Percentiles rank a stretch among this genome's conserved stretches.
phyloP scores from a whole-genome alignment of 2,113 vertebrate genomes.

The Narcine bancroftii region DNA sequence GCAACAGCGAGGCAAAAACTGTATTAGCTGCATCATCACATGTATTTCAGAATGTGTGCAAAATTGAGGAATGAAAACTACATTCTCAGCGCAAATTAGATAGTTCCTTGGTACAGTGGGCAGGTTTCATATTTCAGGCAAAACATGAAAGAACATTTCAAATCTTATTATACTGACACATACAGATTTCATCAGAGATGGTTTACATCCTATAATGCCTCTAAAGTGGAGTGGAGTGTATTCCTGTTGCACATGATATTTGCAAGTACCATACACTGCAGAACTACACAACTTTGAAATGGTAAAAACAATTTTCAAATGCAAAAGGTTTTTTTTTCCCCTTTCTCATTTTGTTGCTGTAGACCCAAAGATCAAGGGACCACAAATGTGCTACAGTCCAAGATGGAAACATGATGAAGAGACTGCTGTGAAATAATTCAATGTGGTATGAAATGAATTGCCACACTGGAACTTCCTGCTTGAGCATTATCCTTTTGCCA shows the following conservation, averaged over 20 bases:
- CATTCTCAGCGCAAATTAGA: background rate
- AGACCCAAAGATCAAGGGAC: too few species aligned
- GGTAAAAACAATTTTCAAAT: background rate
- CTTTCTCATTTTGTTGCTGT: background rate
- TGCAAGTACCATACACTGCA: background rate
- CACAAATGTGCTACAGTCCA: too few species aligned
- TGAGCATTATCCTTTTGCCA: too few species aligned
- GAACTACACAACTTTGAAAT: background rate
- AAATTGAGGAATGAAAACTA: background rate
- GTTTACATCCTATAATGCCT: background rate
- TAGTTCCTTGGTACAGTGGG: background rate
- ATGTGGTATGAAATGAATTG: too few species aligned
- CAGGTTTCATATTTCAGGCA: background rate
- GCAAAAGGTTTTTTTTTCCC: background rate
- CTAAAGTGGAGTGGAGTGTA: background rate
- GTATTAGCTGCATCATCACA: background rate
- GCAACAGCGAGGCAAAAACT: too few species aligned
- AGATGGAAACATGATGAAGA: too few species aligned
- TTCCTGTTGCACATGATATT: background rate
- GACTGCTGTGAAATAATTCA: too few species aligned
- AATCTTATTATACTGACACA: background rate
- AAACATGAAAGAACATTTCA: background rate
- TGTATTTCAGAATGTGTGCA: background rate
- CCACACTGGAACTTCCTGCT: too few species aligned
- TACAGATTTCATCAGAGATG: background rate